Conservation (phyloP, 64 coral and sea anemone genomes). For the Orbicella faveolata region DNA sequence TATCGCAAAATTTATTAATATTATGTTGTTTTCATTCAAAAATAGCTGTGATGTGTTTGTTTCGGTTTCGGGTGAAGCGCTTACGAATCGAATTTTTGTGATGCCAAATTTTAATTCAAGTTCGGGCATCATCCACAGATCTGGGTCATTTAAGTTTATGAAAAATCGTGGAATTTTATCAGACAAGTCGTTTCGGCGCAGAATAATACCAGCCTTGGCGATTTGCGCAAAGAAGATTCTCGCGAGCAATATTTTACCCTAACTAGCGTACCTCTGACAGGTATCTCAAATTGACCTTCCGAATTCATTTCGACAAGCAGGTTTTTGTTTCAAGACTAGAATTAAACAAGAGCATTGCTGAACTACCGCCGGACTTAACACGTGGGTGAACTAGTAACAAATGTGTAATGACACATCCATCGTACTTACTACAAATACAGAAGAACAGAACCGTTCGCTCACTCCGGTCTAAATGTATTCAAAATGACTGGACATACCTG, state of each 20-base stretch:
- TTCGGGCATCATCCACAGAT: background rate
- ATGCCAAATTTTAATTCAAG: slow-evolving; percentile 12
- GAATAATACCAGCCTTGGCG: background rate
- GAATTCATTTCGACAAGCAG: background rate
- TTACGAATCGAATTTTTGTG: background rate
- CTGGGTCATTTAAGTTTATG: background rate
- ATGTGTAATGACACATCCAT: slow-evolving; percentile 3
- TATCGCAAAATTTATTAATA: slow-evolving; percentile 24
- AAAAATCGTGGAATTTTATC: background rate
- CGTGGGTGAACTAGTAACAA: background rate
- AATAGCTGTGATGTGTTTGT: slow-evolving; percentile 33
- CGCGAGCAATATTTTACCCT: background rate
- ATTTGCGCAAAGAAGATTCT: background rate
- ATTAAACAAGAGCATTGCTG: background rate
- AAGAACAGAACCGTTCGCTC: background rate
- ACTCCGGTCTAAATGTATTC: slow-evolving; percentile 1
- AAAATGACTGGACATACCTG: background rate
- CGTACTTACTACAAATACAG: background rate
- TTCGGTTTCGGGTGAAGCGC: slow-evolving; percentile 12
- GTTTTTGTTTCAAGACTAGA: background rate
- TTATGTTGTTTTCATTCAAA: slow-evolving; percentile 43
- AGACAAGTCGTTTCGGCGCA: background rate
- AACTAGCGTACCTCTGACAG: background rate
- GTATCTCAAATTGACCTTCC: background rate
- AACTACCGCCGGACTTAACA: background rate